Evolutionary conservation across 2,113 vertebrate genomes (phyloP).

Genomic region (Syrrhaptes paradoxus): DNA sequence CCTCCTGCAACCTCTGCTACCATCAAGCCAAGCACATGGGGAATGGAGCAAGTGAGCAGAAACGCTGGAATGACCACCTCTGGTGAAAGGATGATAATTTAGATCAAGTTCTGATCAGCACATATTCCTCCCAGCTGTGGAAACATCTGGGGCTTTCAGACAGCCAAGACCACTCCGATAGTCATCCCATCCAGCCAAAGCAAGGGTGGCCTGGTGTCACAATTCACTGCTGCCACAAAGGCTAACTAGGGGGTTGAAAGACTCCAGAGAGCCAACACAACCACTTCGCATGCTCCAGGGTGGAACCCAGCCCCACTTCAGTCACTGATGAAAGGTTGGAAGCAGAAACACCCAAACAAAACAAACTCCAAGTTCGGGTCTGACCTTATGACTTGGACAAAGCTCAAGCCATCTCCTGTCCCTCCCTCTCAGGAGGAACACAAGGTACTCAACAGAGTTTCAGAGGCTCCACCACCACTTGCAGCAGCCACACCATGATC

Average conservation of each 20-base stretch:
- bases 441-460: background rate
- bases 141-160: background rate
- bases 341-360: background rate
- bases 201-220: background rate
- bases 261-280: background rate
- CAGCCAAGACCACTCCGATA: background rate
- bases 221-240: background rate
- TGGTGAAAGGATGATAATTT: background rate
- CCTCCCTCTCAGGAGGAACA: background rate
- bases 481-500: rapidly evolving
- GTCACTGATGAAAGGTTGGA: background rate
- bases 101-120: background rate
- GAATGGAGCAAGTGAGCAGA: background rate
- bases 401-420: background rate
- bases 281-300: background rate
- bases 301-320: background rate
- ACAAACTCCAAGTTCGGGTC: background rate
- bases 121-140: background rate
- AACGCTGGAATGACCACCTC: background rate
- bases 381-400: background rate
- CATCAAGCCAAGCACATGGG: background rate
- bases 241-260: background rate
- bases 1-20: background rate
- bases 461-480: background rate
- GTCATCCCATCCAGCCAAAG: background rate